Conservation (phyloP, 1,140 invertebrate species). For the Bombus superbus region DNA sequence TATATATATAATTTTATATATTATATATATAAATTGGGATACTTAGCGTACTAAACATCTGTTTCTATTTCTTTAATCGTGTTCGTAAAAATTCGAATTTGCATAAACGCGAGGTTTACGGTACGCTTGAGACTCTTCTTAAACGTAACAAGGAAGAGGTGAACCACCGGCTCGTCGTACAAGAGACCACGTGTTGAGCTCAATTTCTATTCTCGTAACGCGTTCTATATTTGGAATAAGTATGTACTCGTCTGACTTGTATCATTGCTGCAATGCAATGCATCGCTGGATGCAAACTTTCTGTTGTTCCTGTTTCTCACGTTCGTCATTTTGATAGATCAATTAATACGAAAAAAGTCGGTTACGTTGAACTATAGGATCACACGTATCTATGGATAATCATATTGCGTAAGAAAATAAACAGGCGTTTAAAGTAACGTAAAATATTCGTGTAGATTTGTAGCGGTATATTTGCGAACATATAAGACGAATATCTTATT, state of each 20-base stretch:
- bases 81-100: background rate
- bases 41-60: fast-evolving
- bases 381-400: background rate
- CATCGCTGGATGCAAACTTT: background rate
- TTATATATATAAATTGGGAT: no score
- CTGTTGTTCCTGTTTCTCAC: background rate
- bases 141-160: background rate
- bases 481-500: background rate
- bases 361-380: background rate
- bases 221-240: conserved; percentile 26
- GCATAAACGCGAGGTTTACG: background rate
- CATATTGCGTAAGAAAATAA: background rate
- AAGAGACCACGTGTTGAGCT: conserved; percentile 22
- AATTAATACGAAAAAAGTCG: background rate
- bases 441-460: background rate
- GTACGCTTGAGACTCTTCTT: background rate
- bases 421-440: no score
- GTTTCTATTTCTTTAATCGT: background rate
- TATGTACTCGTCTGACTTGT: conserved; percentile 9
- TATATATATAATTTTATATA: no score
- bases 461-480: background rate
- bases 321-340: background rate
- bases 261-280: background rate
- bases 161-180: conserved; percentile 16
- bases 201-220: conserved; percentile 25